These are phyloP conservation scores for Sebastes dallii DNA, from an alignment of 2,797 vertebrate genomes.

Conservation along the genomic window DNA sequence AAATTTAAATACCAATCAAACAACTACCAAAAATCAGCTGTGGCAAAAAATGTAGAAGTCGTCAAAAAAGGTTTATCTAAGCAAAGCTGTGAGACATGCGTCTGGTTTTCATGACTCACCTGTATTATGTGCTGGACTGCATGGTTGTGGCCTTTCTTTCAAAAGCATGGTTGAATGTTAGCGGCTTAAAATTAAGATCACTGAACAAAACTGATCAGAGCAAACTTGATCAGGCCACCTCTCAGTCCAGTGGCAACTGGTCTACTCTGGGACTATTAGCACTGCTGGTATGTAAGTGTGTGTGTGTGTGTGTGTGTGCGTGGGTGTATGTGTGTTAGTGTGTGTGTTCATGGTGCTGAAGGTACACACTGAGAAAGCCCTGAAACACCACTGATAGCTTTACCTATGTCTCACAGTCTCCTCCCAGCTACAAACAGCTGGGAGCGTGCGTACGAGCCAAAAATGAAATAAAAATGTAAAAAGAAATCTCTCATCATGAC, in stretches of 20 bases:
- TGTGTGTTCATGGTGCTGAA: conserved; percentile 17
- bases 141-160: conserved; percentile 22
- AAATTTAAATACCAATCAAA: neutral
- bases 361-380: neutral
- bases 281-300: conserved; percentile 54
- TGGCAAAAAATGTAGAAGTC: neutral
- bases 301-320: conserved; percentile 16
- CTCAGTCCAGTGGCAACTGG: conserved; percentile 46
- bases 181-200: conserved; percentile 10
- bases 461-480: neutral
- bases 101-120: conserved; percentile 61
- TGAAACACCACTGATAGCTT: conserved; percentile 9
- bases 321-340: conserved; percentile 7
- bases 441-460: neutral
- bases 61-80: neutral
- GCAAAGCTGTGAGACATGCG: neutral
- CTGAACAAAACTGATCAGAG: conserved; percentile 28
- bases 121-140: conserved; percentile 19
- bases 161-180: conserved; percentile 4
- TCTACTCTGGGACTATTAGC: conserved; percentile 51
- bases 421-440: conserved; percentile 69
- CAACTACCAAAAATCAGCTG: neutral
- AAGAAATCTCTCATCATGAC: neutral
- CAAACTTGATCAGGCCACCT: conserved; percentile 40
- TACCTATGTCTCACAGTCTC: conserved; percentile 22